A percentile compares a stretch with the other conserved stretches of the same genome.
These are phyloP conservation scores for Gymnopithys bicolor DNA, from an alignment of 2,797 vertebrate species.

Conservation along the genomic window DNA sequence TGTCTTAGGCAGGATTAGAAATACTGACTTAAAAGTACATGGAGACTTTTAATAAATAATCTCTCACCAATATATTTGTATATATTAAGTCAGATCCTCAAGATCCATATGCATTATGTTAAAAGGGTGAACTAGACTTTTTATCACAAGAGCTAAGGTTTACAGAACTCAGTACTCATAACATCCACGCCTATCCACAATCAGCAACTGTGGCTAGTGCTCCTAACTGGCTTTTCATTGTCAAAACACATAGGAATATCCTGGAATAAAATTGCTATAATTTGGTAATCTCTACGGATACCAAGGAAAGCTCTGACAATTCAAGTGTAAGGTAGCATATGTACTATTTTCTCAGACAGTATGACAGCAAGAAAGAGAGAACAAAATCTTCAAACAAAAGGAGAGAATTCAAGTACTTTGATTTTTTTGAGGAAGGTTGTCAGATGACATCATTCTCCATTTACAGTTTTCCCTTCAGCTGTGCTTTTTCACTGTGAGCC, in stretches of 20 bases:
- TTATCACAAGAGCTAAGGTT: background rate
- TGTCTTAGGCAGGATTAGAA: background rate
- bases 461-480: background rate
- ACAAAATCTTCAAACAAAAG: background rate
- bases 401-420: background rate
- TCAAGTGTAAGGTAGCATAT: background rate
- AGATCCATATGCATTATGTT: background rate
- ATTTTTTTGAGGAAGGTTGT: background rate
- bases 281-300: background rate
- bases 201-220: background rate
- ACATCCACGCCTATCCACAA: background rate
- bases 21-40: background rate
- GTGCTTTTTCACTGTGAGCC: background rate
- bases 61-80: accelerated
- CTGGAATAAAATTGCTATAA: background rate
- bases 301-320: background rate
- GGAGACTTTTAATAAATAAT: background rate
- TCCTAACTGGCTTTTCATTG: background rate
- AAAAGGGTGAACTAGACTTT: background rate
- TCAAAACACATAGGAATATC: background rate
- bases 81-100: background rate
- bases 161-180: background rate
- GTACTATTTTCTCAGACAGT: background rate
- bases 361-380: background rate
- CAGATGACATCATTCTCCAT: background rate